Evolutionary conservation across 2,888 invertebrate species (phyloP).

Genomic region (Calephelis perditalis): DNA sequence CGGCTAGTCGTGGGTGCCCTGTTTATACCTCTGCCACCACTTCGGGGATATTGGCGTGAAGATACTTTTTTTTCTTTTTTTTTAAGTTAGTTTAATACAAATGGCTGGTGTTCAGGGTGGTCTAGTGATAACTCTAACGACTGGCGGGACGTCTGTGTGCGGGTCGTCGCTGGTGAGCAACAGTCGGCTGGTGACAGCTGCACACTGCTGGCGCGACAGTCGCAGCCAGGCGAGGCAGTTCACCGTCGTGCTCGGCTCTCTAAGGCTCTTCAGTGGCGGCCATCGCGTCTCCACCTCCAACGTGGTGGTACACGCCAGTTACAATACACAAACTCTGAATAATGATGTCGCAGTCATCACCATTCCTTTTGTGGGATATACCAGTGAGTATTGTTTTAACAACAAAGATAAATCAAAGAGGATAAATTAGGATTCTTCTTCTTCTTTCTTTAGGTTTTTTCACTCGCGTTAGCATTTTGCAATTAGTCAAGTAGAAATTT

Average conservation of each 20-base stretch:
- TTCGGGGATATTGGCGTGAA: too few relatives aligned
- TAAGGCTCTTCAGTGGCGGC: constrained; percentile 36
- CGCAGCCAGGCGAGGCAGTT: constrained; percentile 36
- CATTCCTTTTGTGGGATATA: constrained; percentile 29
- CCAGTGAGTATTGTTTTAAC: constrained; percentile 29
- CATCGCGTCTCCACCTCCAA: constrained; percentile 32
- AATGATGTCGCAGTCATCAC: constrained; percentile 41
- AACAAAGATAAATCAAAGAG: too few relatives aligned
- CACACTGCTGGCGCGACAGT: constrained; percentile 40
- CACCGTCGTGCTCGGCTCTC: constrained; percentile 37
- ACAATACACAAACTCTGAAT: constrained; percentile 31
- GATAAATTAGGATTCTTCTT: too few relatives aligned
- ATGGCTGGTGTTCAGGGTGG: constrained; percentile 35
- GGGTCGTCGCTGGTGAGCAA: constrained; percentile 37
- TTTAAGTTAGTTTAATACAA: too few relatives aligned
- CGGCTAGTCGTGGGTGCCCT: too few relatives aligned
- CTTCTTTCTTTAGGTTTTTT: too few relatives aligned
- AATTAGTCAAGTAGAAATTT: too few relatives aligned
- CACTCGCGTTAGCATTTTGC: too few relatives aligned
- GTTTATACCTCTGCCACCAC: too few relatives aligned
- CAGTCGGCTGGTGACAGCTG: constrained; percentile 36
- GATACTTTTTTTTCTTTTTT: too few relatives aligned
- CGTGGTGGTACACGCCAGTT: constrained; percentile 36
- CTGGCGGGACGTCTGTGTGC: constrained; percentile 36
- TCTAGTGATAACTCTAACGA: constrained; percentile 35